These are phyloP conservation scores for Echiichthys vipera DNA, from an alignment of 2,797 vertebrate species.

Conservation along the genomic window DNA sequence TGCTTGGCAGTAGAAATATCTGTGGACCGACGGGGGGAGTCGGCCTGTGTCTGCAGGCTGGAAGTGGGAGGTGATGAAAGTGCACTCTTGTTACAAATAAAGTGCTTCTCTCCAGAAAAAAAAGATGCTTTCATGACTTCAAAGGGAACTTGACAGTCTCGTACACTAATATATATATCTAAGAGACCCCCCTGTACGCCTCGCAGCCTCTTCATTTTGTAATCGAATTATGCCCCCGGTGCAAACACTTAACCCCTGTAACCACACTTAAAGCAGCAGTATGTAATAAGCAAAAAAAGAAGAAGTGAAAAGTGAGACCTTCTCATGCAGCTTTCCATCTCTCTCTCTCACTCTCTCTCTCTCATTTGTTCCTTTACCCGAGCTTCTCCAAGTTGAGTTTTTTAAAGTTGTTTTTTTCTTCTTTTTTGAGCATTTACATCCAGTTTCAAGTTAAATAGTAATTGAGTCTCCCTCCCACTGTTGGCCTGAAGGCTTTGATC, in stretches of 20 bases:
- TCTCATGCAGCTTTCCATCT: no score
- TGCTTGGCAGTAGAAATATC: neutral
- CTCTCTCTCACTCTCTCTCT: no score
- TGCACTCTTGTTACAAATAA: conserved; percentile 3
- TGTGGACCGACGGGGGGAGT: neutral
- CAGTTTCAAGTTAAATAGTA: conserved; percentile 75
- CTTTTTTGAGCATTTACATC: conserved; percentile 49
- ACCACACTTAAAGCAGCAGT: conserved; percentile 67
- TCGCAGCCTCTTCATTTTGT: conserved; percentile 59
- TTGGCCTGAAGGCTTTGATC: conserved; percentile 75
- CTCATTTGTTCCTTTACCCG: conserved; percentile 27
- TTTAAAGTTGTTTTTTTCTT: conserved; percentile 47
- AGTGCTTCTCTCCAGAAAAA: neutral
- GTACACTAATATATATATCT: conserved; percentile 56
- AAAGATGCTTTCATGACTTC: conserved; percentile 36
- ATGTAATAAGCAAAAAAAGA: no score
- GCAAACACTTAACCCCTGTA: conserved; percentile 71
- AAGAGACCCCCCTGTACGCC: conserved; percentile 47
- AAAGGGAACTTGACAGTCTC: conserved; percentile 41
- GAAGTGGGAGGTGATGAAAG: conserved; percentile 13
- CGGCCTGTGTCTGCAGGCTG: conserved; percentile 6
- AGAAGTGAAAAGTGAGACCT: no score
- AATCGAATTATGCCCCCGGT: conserved; percentile 60
- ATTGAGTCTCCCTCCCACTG: conserved; percentile 65
- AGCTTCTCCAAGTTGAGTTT: conserved; percentile 37